phyloP scores from a whole-genome alignment of 1,140 invertebrate species.

The Harlomillsia oculata region DNA sequence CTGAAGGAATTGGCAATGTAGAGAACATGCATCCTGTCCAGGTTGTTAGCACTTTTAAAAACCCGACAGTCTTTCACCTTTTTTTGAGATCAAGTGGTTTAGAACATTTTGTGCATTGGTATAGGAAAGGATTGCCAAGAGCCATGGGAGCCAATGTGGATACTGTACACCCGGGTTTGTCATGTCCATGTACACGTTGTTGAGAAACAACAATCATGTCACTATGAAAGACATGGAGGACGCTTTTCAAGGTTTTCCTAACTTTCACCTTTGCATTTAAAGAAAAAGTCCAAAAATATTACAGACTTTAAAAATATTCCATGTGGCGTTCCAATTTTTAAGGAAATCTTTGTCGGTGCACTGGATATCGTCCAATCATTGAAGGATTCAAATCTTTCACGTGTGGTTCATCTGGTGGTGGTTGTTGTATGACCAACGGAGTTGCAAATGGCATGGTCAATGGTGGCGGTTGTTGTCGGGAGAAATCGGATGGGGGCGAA shows the following conservation, averaged over 20 bases:
- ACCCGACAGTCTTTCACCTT: neutral
- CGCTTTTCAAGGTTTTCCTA: constrained; percentile 67
- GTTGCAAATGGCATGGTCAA: neutral
- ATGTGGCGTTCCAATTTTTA: neutral
- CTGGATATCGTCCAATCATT: constrained; percentile 45
- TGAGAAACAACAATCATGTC: constrained; percentile 45
- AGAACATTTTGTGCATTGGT: neutral
- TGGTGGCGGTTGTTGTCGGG: constrained; percentile 35
- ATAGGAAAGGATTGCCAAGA: constrained; percentile 39
- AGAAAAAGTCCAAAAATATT: too few species aligned
- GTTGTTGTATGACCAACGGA: constrained; percentile 4
- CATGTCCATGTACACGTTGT: constrained; percentile 40
- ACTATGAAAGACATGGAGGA: constrained; percentile 63
- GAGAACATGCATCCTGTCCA: constrained; percentile 38
- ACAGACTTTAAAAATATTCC: neutral
- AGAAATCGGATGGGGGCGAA: constrained; percentile 45
- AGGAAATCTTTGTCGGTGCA: constrained; percentile 45
- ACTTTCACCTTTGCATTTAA: too few species aligned
- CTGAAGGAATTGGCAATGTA: constrained; percentile 57
- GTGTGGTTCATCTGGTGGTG: constrained; percentile 1
- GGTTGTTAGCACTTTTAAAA: constrained; percentile 31
- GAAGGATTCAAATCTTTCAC: constrained; percentile 40
- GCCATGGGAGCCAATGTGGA: constrained; percentile 42
- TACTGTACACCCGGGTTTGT: constrained; percentile 42
- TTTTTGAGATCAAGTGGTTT: neutral